Evolutionary conservation across 2,797 vertebrate genomes (phyloP), one percentile per base, ranked within the genome.

Genomic region (Eurystomus glaucurus): DNA sequence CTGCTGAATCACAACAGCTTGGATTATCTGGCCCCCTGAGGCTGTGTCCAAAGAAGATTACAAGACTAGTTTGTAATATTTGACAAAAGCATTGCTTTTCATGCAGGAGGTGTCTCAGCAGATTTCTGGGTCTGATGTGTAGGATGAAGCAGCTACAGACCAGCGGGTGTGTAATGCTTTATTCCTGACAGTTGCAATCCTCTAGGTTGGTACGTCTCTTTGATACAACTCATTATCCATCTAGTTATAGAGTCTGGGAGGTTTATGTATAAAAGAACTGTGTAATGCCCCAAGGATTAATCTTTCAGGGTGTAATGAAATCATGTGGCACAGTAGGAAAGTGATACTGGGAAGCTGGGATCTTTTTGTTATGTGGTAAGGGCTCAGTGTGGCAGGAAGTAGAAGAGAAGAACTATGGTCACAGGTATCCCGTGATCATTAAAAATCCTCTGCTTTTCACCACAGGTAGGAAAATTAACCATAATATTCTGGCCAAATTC

Each of bases 201-300:
- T 83, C 51, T 68, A 31, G 35, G 9, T 70, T 88, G 68, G 70
- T 60, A 18, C 45, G 29, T 55, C 28, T 60, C 29, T 85, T 75
- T 90, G 76, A 82, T 84, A 68, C 37, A 90, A 71, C 77, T 96
- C 48, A 58, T 90, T 87, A 88, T 62, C 68, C 28, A 21, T 66
- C 35, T 29, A 68, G 77, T 75, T 81, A 60, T 2, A 45, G 37
- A 71, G 11, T 26, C 46, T 41, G 75, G 58, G 41, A 83, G 29
- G 28, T 77, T 62, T 77, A 19, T 55, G 17, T 90, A 22, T 79
- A 58, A 85, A 90, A 83, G 75, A 85, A 48, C 26, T 46, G 9
- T 33, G 25, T 70, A 90, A 29, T 90, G 16, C 31, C 46, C 41
- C 4, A 6, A 60, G 57, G n/a, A 87, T 87, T 85, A 85, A 29